Evolutionary conservation across 2,113 vertebrate genomes (phyloP), one percentile per base, ranked within the genome.

Genomic region (Psephotus haematonotus): DNA sequence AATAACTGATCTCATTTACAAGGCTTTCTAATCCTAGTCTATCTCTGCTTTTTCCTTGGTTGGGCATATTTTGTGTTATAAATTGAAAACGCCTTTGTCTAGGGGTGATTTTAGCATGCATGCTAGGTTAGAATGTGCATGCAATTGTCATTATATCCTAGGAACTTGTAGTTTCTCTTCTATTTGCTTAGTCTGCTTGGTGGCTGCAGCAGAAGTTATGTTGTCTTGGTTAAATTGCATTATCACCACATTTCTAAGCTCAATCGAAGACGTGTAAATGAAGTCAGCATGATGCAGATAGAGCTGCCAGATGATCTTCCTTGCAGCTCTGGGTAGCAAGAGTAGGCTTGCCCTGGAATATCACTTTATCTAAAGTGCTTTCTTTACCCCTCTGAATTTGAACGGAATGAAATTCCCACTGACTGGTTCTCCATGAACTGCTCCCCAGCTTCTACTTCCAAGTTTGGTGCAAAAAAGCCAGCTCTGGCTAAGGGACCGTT

Each of bases 251-350:
- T 96, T 94, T 86, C 93, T 53, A 72, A 87, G 97, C 96, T 97
- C 97, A 94, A 94, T 97, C 63, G 86, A 96, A 98, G 95, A 98
- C 0, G 96, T 98, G 98, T 96, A 98, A 98, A 98, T 98, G 98
- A 98, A 98, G 97, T 95, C 98, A 98, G 98, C 97, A 23, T 96
- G 98, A 93, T 94, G 97, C 94, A 96, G 93, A 84, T 55, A 64
- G 86, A 89, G 55, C 91, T 94, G 96, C 81, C 89, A 97, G 97
- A 95, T 95, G 82, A 95, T 97, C 89, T 97, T 89, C 91, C 92
- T 59, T 76, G 47, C 87, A 79, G 74, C 59, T 88, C 77, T 19
- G 92, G 92, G 79, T 52, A 87, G 96, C 98, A 97, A 95, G 98
- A 97, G 95, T 57, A 86, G 98, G 90, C 98, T 98, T 98, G 98